Conservation (phyloP, 2,797 vertebrate species). For the Oreochromis mossambicus region DNA sequence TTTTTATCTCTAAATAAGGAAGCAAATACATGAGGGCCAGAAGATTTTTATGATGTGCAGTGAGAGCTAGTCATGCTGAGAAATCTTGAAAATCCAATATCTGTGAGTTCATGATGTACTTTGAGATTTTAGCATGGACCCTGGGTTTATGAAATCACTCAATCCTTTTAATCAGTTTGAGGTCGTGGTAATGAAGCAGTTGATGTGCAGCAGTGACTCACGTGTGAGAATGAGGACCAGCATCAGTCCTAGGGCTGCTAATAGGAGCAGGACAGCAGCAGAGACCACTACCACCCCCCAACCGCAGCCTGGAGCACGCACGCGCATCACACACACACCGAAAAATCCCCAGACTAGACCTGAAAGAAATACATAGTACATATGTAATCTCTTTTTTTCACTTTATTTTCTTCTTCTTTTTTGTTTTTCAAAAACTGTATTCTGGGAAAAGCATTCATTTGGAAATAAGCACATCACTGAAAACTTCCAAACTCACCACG, state of each 20-base stretch:
- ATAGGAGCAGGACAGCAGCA: conserved; percentile 46
- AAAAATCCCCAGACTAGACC: conserved; percentile 34
- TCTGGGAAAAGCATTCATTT: background rate
- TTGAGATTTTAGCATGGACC: background rate
- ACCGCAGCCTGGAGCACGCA: conserved; percentile 37
- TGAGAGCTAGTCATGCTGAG: background rate
- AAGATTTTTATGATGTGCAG: background rate
- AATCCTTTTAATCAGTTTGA: background rate
- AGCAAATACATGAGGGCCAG: background rate
- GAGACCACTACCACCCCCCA: conserved; percentile 55
- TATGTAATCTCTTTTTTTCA: background rate
- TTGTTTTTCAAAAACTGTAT: background rate
- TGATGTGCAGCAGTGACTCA: conserved; percentile 43
- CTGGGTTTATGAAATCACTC: background rate
- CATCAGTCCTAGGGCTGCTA: conserved; percentile 61
- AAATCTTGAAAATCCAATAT: background rate
- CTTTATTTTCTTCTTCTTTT: background rate
- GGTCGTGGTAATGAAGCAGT: background rate
- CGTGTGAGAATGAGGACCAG: conserved; percentile 73
- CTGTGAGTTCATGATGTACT: background rate
- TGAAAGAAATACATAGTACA: background rate
- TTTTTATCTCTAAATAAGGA: conserved; percentile 55
- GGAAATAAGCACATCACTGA: background rate
- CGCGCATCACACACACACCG: conserved; percentile 41
- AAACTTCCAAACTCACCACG: background rate